Conservation (phyloP, 2,888 invertebrate genomes). For the Drosophila kanekoi region DNA sequence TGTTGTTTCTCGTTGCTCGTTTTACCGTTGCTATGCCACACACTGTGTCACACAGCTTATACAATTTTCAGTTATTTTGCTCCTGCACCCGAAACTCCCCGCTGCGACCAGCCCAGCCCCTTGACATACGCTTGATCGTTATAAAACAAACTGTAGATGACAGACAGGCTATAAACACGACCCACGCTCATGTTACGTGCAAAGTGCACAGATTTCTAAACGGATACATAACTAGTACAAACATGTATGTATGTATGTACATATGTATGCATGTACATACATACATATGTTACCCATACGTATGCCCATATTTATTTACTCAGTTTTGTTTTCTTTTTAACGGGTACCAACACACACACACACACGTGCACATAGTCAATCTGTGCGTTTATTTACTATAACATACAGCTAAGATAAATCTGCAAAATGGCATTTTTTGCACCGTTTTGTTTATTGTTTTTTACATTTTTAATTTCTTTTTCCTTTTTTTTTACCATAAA, state of each 20-base stretch:
- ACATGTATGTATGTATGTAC: slow-evolving; percentile 7
- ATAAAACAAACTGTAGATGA: slow-evolving; percentile 56
- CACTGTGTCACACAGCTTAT: slow-evolving; percentile 30
- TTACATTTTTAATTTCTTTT: too few species aligned
- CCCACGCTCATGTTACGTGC: slow-evolving; percentile 46
- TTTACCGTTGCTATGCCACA: slow-evolving; percentile 38
- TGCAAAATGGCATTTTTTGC: slow-evolving; percentile 4
- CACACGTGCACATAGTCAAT: not conserved
- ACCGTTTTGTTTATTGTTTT: not conserved
- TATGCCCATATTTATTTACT: slow-evolving; percentile 16
- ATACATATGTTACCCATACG: too few species aligned
- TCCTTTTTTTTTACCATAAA: too few species aligned
- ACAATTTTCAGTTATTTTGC: slow-evolving; percentile 20
- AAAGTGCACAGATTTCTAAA: slow-evolving; percentile 52
- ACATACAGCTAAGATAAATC: slow-evolving; percentile 39
- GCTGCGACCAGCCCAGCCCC: not conserved
- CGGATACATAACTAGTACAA: slow-evolving; percentile 4
- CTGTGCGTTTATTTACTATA: slow-evolving; percentile 14
- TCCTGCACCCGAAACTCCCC: slow-evolving; percentile 1
- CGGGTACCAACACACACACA: slow-evolving; percentile 10
- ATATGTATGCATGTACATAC: slow-evolving; percentile 9
- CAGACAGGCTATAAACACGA: slow-evolving; percentile 51
- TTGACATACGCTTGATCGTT: slow-evolving; percentile 49
- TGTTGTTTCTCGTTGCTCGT: slow-evolving; percentile 12
- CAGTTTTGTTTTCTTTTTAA: slow-evolving; percentile 33